Base-by-base conservation (phyloP, 2,888 invertebrate species). In the Allophyes oxyacanthae region DNA sequence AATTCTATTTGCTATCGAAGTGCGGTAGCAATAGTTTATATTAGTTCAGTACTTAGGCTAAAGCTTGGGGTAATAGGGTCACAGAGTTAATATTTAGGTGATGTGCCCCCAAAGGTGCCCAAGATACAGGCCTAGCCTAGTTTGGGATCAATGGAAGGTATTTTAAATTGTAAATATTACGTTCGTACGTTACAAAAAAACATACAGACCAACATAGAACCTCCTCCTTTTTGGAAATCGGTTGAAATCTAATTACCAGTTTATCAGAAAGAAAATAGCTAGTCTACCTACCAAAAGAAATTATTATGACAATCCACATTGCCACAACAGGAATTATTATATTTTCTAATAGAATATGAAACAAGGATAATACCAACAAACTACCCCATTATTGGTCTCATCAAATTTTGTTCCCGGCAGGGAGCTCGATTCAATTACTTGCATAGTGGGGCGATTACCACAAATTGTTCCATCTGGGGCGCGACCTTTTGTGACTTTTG, bases 371-470 rank as follows among this genome's bases (percentile, higher is more conserved):
- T 20, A 4, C 20, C 20, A 3, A 20, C 20, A 4, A 20, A 2
- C 20, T 20, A 20, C 20, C 2, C 20, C 4, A 20, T 20, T 20
- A 20, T 20, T 20, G 26, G 33, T 52, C 37, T 53, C 62, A 70
- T 77, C 57, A 64, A 75, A 83, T 82, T 69, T 58, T 20, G 58
- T 48, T 63, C 81, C 11, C 83, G 3, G 48, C 63, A 61, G 82
- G 83, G 67, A 10, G 66, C 57, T 40, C 59, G 25, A 69, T 83
- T 75, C 81, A 81, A 83, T 84, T 80, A 80, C 71, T 72, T 53
- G 51, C 60, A 64, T 68, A 70, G 68, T 60, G 28, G 44, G 20
- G 34, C 33, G 37, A 52, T 67, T 59, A 53, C 25, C 44, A 32
- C 52, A 59, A 59, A 72, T 43, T 36, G 63, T 57, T 49, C 57